Conservation (phyloP, 2,113 vertebrate species). For the Periophthalmus modestus region DNA sequence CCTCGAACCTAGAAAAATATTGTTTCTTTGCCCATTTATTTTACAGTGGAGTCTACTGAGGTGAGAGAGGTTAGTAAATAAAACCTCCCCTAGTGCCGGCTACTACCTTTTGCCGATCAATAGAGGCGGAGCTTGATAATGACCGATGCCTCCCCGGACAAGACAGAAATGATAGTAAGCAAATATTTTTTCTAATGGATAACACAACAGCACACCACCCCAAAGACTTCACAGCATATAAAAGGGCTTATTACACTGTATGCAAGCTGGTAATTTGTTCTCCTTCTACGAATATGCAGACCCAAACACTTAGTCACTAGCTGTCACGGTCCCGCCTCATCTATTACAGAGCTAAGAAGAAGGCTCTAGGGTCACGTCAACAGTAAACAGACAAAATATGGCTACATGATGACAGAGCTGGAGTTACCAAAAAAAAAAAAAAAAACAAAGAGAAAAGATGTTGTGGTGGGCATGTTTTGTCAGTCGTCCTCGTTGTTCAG, state of each 20-base stretch:
- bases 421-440: slow-evolving; percentile 24
- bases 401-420: slow-evolving; percentile 28
- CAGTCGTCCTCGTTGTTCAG: slow-evolving; percentile 26
- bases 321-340: slow-evolving; percentile 9
- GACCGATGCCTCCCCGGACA: slow-evolving; percentile 31
- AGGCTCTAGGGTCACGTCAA: slow-evolving; percentile 23
- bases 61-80: slow-evolving; percentile 14
- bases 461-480: slow-evolving; percentile 32
- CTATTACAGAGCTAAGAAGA: slow-evolving; percentile 26
- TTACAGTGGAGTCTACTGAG: slow-evolving; percentile 5
- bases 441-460: too few species aligned
- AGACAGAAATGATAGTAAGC: slow-evolving; percentile 31
- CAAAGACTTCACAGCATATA: slow-evolving; percentile 13
- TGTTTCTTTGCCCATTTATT: not conserved
- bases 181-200: slow-evolving; percentile 41
- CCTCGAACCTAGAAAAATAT: slow-evolving; percentile 14
- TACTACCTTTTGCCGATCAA: slow-evolving; percentile 27
- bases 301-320: slow-evolving; percentile 24
- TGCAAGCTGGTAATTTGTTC: slow-evolving; percentile 32
- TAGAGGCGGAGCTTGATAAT: slow-evolving; percentile 33
- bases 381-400: slow-evolving; percentile 20
- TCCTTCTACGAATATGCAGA: slow-evolving; percentile 28
- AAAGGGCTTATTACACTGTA: slow-evolving; percentile 23
- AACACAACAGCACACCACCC: slow-evolving; percentile 14
- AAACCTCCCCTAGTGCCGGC: slow-evolving; percentile 14